Base-by-base conservation (phyloP, 2,888 invertebrate genomes). In the Paralinhomoeus sp. region DNA sequence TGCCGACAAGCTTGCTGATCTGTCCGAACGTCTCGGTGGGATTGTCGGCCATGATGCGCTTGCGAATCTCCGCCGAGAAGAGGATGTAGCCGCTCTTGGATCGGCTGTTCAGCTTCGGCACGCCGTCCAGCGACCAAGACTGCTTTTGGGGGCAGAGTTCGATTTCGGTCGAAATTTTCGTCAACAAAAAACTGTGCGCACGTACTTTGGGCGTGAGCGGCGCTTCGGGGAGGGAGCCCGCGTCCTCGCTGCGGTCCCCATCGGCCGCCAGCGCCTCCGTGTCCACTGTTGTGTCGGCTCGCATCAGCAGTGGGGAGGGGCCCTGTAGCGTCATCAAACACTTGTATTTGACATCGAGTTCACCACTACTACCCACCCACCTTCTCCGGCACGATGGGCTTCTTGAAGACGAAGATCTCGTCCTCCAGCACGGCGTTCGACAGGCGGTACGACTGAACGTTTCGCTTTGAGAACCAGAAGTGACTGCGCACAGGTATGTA, bases 61-160 rank as follows among this genome's bases (percentile, higher is more conserved):
- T 84, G 44, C 97, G 73, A 40, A 85, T 78, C 68, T 97, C 93
- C 59, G 89, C 81, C 37, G 93, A 89, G 69, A 89, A 97, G 47
- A 97, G 72, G 54, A 97, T 93, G 70, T 97, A 97, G 12, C 93
- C 93, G 47, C 89, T 91, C 44, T 61, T 62, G 43, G 57, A 57
- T 40, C 62, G 59, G 35, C 56, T 50, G 31, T 56, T 55, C 40
- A 57, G 45, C 44, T 58, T 58, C 21, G 57, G 57, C 45, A 58
- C 58, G 23, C 46, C 37, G 13, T 54, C 52, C 21, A 57, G 49
- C 57, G 57, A 57, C 24, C n/a, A 57, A n/a, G n/a, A n/a, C n/a
- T n/a, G n/a, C n/a, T n/a, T n/a, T n/a, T n/a, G n/a, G n/a, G n/a
- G n/a, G n/a, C n/a, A n/a, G n/a, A n/a, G n/a, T n/a, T n/a, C n/a